These are phyloP conservation scores for Nudaria mundana DNA, from an alignment of 2,888 invertebrate genomes.

Conservation along the genomic window DNA sequence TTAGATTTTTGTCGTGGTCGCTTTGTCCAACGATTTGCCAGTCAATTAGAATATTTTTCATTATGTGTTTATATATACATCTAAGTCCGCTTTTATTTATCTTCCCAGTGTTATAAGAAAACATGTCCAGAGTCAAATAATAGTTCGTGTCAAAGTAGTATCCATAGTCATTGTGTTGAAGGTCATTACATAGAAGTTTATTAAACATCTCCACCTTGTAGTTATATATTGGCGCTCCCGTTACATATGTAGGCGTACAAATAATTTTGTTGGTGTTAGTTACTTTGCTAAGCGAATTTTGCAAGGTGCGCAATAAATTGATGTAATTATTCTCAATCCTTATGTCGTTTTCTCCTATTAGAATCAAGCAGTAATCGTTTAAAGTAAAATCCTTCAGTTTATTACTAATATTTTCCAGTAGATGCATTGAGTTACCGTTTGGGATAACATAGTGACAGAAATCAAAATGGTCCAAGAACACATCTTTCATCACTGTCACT, in stretches of 20 bases:
- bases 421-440: neutral
- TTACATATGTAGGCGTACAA: constrained; percentile 4
- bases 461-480: neutral
- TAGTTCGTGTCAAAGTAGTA: constrained; percentile 3
- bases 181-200: no score
- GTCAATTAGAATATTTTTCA: neutral
- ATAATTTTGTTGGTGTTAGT: constrained; percentile 5
- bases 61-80: neutral
- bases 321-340: neutral
- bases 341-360: constrained; percentile 6
- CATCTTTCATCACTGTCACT: neutral
- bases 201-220: constrained; percentile 4
- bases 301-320: neutral
- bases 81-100: neutral
- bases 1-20: no score
- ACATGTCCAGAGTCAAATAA: constrained; percentile 1
- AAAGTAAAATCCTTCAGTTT: constrained; percentile 2
- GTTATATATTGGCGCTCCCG: constrained; percentile 3
- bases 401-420: neutral
- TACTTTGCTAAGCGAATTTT: neutral
- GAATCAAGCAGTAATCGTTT: constrained; percentile 6
- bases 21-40: no score
- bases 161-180: neutral
- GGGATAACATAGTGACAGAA: constrained; percentile 3
- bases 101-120: neutral